These are phyloP conservation scores for Lutjanus erythropterus DNA, from an alignment of 2,113 vertebrate species.

Conservation along the genomic window DNA sequence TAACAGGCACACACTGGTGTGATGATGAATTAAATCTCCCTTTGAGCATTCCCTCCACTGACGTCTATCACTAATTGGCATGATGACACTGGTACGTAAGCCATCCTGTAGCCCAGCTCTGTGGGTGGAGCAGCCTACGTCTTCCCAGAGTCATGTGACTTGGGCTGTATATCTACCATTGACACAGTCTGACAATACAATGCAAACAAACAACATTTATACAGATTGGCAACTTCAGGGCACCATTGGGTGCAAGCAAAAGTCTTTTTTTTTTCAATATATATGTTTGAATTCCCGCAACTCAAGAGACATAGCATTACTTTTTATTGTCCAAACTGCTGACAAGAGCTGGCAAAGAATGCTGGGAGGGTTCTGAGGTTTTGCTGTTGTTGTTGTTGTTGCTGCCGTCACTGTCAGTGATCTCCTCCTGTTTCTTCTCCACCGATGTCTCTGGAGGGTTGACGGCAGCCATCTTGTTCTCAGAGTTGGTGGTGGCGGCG, in stretches of 20 bases:
- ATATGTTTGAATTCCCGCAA: slow-evolving; percentile 82
- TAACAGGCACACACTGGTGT: slow-evolving; percentile 99
- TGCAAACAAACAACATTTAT: slow-evolving; percentile 90
- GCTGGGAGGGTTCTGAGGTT: slow-evolving; percentile 86
- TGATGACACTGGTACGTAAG: slow-evolving; percentile 90
- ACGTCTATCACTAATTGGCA: slow-evolving; percentile 92
- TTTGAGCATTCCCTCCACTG: slow-evolving; percentile 66
- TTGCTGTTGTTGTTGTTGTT: slow-evolving; percentile 82
- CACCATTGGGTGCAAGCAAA: slow-evolving; percentile 90
- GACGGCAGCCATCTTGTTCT: slow-evolving; percentile 68
- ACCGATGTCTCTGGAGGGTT: slow-evolving; percentile 75
- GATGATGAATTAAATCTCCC: slow-evolving; percentile 84
- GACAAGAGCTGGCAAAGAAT: slow-evolving; percentile 82
- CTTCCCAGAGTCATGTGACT: slow-evolving; percentile 91
- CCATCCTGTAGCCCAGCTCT: slow-evolving; percentile 45
- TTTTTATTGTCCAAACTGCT: slow-evolving; percentile 90
- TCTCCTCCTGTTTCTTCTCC: slow-evolving; percentile 80
- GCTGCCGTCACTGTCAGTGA: slow-evolving; percentile 85
- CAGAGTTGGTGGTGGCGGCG: slow-evolving; percentile 49
- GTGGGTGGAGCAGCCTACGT: slow-evolving; percentile 61
- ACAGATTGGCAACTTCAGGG: slow-evolving; percentile 98
- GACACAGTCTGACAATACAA: slow-evolving; percentile 96
- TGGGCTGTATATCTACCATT: slow-evolving; percentile 87
- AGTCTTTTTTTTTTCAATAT: slow-evolving; percentile 77
- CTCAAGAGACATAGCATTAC: slow-evolving; percentile 84